Evolutionary conservation across 2,888 invertebrate genomes (phyloP), one percentile per base, ranked within the genome.

Genomic region (Encarsia formosa): DNA sequence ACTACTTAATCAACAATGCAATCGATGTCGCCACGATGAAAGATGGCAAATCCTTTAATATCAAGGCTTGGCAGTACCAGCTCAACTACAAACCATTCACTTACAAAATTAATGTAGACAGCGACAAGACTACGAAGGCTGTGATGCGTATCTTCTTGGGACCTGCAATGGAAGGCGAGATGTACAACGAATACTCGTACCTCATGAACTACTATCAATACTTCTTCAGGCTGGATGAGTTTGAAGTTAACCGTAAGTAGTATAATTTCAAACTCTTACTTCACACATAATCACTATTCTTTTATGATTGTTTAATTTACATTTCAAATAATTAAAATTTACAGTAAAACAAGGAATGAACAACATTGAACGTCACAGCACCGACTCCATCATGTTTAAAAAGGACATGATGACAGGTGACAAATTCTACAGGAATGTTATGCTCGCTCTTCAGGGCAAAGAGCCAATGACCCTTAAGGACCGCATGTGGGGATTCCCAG

Each of bases 51-150:
- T 59, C 79, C 6, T 72, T 77, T 63, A 71, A 78, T 52, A 80
- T 81, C 64, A 76, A 79, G 61, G 80, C 83, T 9, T 81, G 83
- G 51, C 85, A 87, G 69, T 77, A 80, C 61, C 85, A 88, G 62
- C 76, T 88, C 22, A 85, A 85, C 74, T 83, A 86, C 77, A 81
- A 84, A 59, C 78, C 81, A 4, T 88, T 86, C 79, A 77, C 76
- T 46, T 80, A 84, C 63, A 78, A 76, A 41, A 71, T 87, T 61
- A 76, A 80, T 51, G 72, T 87, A 16, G 78, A 78, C 59, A 81
- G 84, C 56, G 82, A 85, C 55, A 77, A 80, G 49, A 76, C 77
- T 19, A 80, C 78, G 54, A 81, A 80, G 63, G 78, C 75, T 37
- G 69, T 82, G 13, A 70, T 87, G 42, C 82, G 82, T 60, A 75